Evolutionary conservation across 2,888 invertebrate species (phyloP).

Genomic region (Taphrorychus bicolor): DNA sequence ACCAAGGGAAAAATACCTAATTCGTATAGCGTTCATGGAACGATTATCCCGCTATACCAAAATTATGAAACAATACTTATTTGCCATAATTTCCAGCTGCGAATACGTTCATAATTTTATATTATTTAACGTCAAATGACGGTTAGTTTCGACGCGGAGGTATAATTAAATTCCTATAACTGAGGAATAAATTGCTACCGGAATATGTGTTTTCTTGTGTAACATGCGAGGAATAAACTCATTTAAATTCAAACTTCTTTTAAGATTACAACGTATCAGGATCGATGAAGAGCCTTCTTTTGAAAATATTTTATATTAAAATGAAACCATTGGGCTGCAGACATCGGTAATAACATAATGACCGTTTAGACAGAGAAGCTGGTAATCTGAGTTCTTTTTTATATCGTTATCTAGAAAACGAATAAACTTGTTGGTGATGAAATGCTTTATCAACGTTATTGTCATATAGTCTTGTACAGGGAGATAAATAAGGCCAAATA

Average conservation of each 20-base stretch:
- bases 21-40: background rate
- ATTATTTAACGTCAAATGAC: conserved; percentile 24
- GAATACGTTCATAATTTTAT: conserved; percentile 24
- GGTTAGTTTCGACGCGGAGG: conserved; percentile 7
- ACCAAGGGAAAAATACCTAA: background rate
- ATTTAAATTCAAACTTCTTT: conserved; percentile 23
- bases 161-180: conserved; percentile 31
- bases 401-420: too few species aligned
- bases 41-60: background rate
- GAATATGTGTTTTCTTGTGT: conserved; percentile 23
- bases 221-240: conserved; percentile 7
- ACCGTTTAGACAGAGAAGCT: background rate
- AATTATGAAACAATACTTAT: conserved; percentile 10
- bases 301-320: conserved; percentile 14
- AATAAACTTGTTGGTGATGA: too few species aligned
- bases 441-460: too few species aligned
- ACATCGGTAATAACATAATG: background rate
- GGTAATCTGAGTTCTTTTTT: too few species aligned
- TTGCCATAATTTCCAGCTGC: conserved; percentile 17
- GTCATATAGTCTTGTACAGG: too few species aligned
- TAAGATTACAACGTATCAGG: conserved; percentile 20
- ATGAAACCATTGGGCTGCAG: conserved; percentile 18
- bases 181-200: conserved; percentile 35
- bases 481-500: too few species aligned
- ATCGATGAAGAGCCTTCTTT: conserved; percentile 13